phyloP scores from a whole-genome alignment of 2,888 invertebrate species.

The Idaea dimidiata region DNA sequence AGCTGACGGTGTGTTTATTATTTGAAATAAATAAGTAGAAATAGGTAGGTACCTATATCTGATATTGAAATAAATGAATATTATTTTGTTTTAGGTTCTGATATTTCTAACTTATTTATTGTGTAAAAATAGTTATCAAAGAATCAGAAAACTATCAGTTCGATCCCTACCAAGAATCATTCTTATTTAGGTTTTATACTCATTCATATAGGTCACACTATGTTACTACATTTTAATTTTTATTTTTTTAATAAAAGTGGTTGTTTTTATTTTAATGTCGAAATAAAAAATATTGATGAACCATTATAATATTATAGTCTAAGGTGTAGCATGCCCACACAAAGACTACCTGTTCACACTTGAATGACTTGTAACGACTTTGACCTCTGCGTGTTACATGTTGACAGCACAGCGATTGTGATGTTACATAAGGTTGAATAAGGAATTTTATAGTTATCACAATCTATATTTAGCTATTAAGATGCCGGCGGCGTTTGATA shows the following conservation, averaged over 20 bases:
- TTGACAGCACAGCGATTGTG: not conserved
- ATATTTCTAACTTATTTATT: not conserved
- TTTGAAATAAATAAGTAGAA: not conserved
- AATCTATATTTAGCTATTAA: not conserved
- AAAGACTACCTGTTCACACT: not conserved
- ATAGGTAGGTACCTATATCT: not conserved
- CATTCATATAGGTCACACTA: too few species aligned
- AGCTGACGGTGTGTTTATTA: not conserved
- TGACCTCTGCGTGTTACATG: not conserved
- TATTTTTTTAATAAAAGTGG: too few species aligned
- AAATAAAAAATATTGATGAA: too few species aligned
- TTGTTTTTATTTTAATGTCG: too few species aligned
- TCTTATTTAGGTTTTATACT: too few species aligned
- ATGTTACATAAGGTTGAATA: not conserved
- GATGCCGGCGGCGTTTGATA: too few species aligned
- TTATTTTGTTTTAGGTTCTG: not conserved
- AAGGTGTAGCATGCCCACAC: too few species aligned
- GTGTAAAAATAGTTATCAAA: too few species aligned
- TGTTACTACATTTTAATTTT: too few species aligned
- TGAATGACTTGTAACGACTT: not conserved
- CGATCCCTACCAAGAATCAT: too few species aligned
- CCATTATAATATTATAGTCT: too few species aligned
- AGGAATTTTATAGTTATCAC: not conserved
- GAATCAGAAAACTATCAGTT: too few species aligned
- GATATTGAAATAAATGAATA: not conserved